A percentile compares a stretch with the other conserved stretches of the same genome.
These are phyloP conservation scores for Piaya cayana DNA, from an alignment of 2,113 vertebrate species.

Conservation along the genomic window DNA sequence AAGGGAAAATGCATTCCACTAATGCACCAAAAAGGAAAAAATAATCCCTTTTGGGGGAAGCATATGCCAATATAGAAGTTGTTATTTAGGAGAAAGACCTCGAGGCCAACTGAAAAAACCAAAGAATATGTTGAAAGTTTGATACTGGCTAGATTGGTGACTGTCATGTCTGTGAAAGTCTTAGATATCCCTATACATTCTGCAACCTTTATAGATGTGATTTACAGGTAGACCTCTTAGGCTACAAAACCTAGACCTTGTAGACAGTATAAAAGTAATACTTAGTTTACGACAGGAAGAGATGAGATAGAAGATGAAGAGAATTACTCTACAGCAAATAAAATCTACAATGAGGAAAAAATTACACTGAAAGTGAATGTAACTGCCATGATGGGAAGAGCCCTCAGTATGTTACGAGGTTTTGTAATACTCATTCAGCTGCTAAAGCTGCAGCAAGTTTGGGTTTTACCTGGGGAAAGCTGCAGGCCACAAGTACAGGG, in stretches of 20 bases:
- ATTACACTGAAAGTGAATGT: neutral
- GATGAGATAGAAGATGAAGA: neutral
- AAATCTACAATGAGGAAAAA: neutral
- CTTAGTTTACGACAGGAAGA: neutral
- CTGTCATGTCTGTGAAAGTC: neutral
- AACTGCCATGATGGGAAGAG: neutral
- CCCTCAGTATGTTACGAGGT: rapidly evolving
- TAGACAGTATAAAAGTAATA: neutral
- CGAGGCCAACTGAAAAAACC: neutral
- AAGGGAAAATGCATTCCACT: neutral
- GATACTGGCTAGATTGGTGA: neutral
- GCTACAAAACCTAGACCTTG: neutral
- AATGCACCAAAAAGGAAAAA: neutral
- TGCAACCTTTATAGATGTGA: neutral
- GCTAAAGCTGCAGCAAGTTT: neutral
- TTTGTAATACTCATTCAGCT: neutral
- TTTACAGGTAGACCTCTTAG: neutral
- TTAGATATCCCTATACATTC: neutral
- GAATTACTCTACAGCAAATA: neutral
- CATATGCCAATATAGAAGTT: neutral
- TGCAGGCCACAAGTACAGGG: neutral
- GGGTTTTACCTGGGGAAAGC: neutral
- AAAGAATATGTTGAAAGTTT: neutral
- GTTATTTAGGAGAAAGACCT: neutral
- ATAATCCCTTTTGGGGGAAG: neutral